phyloP scores from a whole-genome alignment of 2,888 invertebrate genomes.

The Malacosoma neustria region DNA sequence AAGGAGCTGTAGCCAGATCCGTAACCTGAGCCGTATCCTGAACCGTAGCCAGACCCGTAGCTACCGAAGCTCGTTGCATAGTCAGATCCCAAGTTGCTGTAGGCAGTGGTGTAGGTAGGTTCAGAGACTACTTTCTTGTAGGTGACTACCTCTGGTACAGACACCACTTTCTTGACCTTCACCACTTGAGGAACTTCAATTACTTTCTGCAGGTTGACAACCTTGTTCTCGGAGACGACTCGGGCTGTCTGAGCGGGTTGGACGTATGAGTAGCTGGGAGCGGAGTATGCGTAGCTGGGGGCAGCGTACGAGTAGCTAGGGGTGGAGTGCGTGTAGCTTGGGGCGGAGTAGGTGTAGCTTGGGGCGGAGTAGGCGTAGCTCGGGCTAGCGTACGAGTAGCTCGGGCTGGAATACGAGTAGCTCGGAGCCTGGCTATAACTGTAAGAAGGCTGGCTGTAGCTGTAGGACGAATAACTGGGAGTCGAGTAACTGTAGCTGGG shows the following conservation, averaged over 20 bases:
- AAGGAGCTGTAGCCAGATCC: constrained; percentile 8
- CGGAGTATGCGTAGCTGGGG: background rate
- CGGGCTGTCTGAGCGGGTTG: constrained; percentile 7
- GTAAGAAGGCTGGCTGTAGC: background rate
- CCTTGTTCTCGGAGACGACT: constrained; percentile 22
- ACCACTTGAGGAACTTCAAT: constrained; percentile 32
- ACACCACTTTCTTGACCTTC: constrained; percentile 33
- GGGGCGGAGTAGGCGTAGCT: background rate
- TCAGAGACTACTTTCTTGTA: constrained; percentile 29
- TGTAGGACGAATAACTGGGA: background rate
- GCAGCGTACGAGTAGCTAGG: background rate
- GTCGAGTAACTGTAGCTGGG: constrained; percentile 5
- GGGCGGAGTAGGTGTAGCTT: background rate
- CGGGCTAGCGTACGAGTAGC: no score
- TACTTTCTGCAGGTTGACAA: constrained; percentile 31
- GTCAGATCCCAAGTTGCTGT: background rate
- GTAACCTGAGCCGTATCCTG: constrained; percentile 6
- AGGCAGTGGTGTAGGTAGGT: constrained; percentile 10
- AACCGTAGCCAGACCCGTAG: constrained; percentile 8
- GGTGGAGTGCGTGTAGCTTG: background rate
- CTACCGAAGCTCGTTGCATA: constrained; percentile 10
- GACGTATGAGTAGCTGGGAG: background rate
- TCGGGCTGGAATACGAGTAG: background rate
- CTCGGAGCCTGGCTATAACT: background rate
- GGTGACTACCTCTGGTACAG: constrained; percentile 38